phyloP scores from a whole-genome alignment of 2,888 invertebrate genomes.

The Lasiommata megera region DNA sequence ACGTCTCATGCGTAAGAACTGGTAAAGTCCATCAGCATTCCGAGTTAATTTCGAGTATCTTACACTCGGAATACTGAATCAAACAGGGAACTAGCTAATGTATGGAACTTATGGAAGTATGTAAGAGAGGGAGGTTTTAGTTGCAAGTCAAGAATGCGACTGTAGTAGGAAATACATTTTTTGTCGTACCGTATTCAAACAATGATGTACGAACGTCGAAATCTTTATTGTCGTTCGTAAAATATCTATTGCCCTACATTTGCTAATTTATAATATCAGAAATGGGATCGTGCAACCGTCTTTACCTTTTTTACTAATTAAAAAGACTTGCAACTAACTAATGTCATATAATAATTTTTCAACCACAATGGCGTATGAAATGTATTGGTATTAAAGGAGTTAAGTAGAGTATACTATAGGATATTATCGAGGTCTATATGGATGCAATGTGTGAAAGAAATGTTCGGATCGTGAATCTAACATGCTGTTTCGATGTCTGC shows the following conservation, averaged over 20 bases:
- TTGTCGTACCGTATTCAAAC: no score
- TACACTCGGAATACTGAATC: not conserved
- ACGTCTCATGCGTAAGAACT: not conserved
- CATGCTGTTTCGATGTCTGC: slow-evolving; percentile 64
- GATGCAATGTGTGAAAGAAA: slow-evolving; percentile 17
- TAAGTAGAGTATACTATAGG: not conserved
- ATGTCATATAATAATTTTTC: not conserved
- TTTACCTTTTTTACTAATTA: not conserved
- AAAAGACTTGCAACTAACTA: slow-evolving; percentile 6
- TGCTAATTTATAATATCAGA: not conserved
- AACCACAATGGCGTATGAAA: not conserved
- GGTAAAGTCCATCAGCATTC: not conserved
- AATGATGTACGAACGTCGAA: no score
- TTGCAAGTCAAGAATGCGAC: not conserved
- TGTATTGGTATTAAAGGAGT: not conserved
- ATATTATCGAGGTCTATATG: not conserved
- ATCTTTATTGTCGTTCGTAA: no score
- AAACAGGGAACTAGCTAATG: slow-evolving; percentile 1
- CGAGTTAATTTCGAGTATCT: not conserved
- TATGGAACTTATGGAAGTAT: slow-evolving; percentile 10
- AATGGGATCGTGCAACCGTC: not conserved
- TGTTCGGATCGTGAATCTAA: slow-evolving; percentile 37
- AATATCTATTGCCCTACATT: no score
- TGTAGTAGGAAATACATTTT: not conserved
- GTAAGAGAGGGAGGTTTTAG: slow-evolving; percentile 6